A percentile compares a stretch with the other conserved stretches of the same genome.
Conservation (phyloP, 2,113 vertebrate genomes). For the Eudyptes chrysolophus region DNA sequence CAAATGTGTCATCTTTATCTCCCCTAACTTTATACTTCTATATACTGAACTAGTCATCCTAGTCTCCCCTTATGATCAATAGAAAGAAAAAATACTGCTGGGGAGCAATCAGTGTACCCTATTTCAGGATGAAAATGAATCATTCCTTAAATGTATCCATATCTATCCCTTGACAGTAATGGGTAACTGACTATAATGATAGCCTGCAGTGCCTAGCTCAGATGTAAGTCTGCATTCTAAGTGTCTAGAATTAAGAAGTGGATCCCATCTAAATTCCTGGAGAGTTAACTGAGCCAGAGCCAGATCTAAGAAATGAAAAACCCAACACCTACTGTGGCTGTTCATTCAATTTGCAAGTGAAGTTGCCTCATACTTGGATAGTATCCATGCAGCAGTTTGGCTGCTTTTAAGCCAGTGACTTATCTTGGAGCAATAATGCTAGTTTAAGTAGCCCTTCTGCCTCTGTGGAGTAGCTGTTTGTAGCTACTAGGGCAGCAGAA, state of each 20-base stretch:
- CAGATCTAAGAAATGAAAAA: not conserved
- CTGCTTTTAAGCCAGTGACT: not conserved
- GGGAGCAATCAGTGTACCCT: not conserved
- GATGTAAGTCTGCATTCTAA: not conserved
- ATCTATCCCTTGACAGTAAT: not conserved
- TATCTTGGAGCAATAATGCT: not conserved
- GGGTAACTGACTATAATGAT: not conserved
- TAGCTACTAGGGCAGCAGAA: not conserved
- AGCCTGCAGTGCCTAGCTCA: not conserved
- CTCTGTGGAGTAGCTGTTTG: not conserved
- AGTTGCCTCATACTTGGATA: not conserved
- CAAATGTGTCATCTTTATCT: not conserved
- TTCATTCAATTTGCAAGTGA: not conserved
- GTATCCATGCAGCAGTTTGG: not conserved
- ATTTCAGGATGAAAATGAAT: not conserved
- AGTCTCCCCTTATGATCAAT: not conserved
- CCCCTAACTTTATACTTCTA: not conserved
- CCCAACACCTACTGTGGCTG: rapidly evolving
- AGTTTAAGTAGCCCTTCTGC: not conserved
- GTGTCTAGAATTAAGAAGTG: not conserved
- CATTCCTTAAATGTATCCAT: not conserved
- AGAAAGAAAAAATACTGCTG: not conserved
- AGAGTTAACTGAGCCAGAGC: not conserved
- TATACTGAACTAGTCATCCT: not conserved
- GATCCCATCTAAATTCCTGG: not conserved